Evolutionary conservation across 2,113 vertebrate genomes (phyloP), one percentile per base, ranked within the genome.

Genomic region (Bos javanicus): DNA sequence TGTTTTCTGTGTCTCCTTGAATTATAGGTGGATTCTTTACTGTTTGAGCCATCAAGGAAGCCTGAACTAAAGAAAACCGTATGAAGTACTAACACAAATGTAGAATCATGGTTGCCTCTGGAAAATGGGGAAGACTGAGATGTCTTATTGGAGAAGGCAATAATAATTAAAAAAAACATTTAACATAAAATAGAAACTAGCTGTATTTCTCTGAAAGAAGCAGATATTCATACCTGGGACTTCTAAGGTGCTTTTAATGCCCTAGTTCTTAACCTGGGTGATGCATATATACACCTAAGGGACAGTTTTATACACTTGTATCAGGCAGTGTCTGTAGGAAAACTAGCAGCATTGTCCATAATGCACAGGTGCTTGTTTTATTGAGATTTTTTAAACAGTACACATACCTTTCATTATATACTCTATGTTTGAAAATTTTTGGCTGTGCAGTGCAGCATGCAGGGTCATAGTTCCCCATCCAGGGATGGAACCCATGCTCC

Each of bases 281-380:
- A 16, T 16, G 52, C 56, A 19, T 16, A n/a, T 5, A 48, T n/a
- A 62, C 23, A 25, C 9, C 13, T 39, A 25, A 39, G 43, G 64
- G 50, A 9, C 7, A 6, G 15, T 60, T 83, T 16, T 43, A 19
- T 15, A 7, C 36, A 30, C 1, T 0, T 11, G 5, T 28, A 15
- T 25, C 15, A 10, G 39, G 50, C 50, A 33, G 1, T 0, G 1
- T n/a, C 43, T 33, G 1, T n/a, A 30, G 12, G 57, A 85, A 88
- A 50, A 23, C 33, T 2, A 8, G 71, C 56, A 48, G 7, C n/a
- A 11, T 19, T 13, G 21, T 43, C 33, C 17, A 12, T 81, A 23
- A 74, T 1, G 5, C 9, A 14, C 2, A 33, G 15, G 12, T 19
- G 12, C 28, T 57, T 13, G 2, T 48, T 91, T 94, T 62, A 78